Conservation (phyloP, 2,797 vertebrate genomes). For the Falco rusticolus region DNA sequence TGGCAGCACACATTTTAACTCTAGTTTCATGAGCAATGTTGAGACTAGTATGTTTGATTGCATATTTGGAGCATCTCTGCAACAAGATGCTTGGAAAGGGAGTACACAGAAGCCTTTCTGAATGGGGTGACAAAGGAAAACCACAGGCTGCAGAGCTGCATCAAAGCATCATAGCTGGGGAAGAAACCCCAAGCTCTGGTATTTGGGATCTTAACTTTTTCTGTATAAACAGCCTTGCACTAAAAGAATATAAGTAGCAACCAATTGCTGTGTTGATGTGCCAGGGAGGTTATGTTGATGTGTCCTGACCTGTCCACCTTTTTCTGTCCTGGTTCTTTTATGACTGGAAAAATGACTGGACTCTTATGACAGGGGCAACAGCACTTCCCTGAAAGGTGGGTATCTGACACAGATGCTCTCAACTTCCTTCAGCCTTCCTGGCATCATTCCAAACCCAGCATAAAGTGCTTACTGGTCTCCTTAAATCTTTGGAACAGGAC, state of each 20-base stretch:
- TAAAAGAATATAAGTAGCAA: neutral
- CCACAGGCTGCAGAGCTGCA: neutral
- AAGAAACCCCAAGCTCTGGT: neutral
- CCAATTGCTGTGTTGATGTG: rapidly evolving
- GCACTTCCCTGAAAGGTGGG: neutral
- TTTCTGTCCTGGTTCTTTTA: neutral
- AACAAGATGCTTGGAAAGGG: neutral
- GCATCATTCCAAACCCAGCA: neutral
- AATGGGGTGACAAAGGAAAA: neutral
- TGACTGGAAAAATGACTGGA: neutral
- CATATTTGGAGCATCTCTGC: neutral
- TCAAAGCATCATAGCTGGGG: neutral
- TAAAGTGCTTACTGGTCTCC: neutral
- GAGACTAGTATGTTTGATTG: neutral
- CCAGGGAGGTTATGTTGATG: neutral
- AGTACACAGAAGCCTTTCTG: neutral
- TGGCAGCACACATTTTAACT: neutral
- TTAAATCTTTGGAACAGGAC: neutral
- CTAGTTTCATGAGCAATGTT: neutral
- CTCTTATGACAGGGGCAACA: neutral
- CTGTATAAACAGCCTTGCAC: neutral
- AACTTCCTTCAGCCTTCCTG: neutral
- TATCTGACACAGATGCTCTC: neutral
- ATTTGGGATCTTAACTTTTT: neutral
- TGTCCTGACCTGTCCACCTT: neutral